phyloP scores from a whole-genome alignment of 2,113 vertebrate genomes.

The Phyllopteryx taeniolatus region DNA sequence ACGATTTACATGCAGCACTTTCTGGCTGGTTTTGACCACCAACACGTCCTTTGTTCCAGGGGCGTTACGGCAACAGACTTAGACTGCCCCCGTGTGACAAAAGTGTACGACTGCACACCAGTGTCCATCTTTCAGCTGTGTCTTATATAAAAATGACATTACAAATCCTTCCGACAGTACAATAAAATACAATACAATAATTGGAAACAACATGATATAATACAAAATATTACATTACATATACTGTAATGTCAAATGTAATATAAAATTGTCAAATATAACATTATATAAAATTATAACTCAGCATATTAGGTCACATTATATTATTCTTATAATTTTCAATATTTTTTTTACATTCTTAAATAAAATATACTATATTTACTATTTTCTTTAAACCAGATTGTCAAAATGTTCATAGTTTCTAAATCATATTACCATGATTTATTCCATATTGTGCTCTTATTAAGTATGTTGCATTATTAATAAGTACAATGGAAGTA shows the following conservation, averaged over 20 bases:
- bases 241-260: not conserved
- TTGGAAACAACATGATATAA: not conserved
- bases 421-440: too few species aligned
- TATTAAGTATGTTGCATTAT: too few species aligned
- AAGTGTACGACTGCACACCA: conserved; percentile 16
- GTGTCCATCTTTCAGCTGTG: not conserved
- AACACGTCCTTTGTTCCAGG: conserved; percentile 67
- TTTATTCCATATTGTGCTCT: too few species aligned
- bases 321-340: not conserved
- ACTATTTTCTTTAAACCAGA: too few species aligned
- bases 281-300: not conserved
- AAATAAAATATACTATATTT: not conserved
- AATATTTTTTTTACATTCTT: not conserved
- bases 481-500: too few species aligned
- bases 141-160: not conserved
- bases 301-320: not conserved
- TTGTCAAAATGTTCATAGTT: too few species aligned
- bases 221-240: not conserved
- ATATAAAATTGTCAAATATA: not conserved
- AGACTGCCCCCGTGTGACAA: conserved; percentile 60
- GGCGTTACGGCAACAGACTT: conserved; percentile 23
- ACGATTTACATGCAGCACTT: conserved; percentile 61
- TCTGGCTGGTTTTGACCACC: conserved; percentile 58
- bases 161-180: too few species aligned
- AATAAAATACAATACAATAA: not conserved